phyloP scores from a whole-genome alignment of 2,113 vertebrate genomes.

The Felis chaus region DNA sequence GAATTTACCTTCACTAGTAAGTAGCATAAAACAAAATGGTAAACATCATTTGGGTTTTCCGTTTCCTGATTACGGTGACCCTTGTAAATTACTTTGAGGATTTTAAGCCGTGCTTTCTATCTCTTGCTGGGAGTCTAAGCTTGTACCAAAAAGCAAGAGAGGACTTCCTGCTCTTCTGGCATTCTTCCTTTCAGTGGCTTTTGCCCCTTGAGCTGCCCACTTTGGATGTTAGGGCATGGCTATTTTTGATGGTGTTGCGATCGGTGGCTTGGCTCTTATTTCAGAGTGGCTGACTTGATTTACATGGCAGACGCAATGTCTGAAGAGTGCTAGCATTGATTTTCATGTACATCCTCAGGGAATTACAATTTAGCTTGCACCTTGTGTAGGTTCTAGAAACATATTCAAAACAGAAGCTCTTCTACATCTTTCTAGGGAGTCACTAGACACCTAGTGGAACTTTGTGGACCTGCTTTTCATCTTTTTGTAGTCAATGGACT shows the following conservation, averaged over 20 bases:
- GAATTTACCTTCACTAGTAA: slow-evolving; percentile 90
- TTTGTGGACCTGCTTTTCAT: not conserved
- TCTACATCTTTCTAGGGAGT: not conserved
- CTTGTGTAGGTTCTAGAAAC: not conserved
- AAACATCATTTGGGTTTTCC: slow-evolving; percentile 50
- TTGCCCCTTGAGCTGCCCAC: not conserved
- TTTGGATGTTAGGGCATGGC: slow-evolving; percentile 20
- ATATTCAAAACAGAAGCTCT: slow-evolving; percentile 23
- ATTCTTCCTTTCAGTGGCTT: slow-evolving; percentile 19
- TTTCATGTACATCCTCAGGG: not conserved
- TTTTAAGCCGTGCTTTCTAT: not conserved
- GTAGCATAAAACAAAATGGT: slow-evolving; percentile 71
- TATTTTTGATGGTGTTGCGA: not conserved
- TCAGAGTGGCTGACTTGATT: slow-evolving; percentile 16
- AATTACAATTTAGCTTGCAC: not conserved
- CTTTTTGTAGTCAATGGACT: slow-evolving; percentile 4
- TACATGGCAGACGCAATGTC: not conserved
- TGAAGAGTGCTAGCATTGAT: not conserved
- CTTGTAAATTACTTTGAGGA: not conserved
- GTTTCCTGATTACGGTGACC: slow-evolving; percentile 40
- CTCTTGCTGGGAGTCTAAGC: not conserved
- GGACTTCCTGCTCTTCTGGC: not conserved
- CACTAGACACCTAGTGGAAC: not conserved
- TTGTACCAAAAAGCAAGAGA: not conserved
- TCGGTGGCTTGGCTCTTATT: slow-evolving; percentile 38